phyloP scores from a whole-genome alignment of 1,140 invertebrate species.

The Gonioctena quinquepunctata region DNA sequence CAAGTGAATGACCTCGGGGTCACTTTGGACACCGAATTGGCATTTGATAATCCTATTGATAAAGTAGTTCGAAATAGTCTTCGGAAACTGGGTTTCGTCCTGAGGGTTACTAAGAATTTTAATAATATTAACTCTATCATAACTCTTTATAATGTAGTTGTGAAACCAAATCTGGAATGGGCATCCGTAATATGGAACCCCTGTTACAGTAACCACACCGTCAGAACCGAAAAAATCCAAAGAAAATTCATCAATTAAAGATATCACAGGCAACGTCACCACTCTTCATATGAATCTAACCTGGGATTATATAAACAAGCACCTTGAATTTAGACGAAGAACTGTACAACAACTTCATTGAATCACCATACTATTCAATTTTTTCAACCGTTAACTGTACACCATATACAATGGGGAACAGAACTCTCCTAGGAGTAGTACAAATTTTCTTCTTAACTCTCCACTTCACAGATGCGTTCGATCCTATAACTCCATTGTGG shows the following conservation, averaged over 20 bases:
- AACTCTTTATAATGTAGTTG: background rate
- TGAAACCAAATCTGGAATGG: background rate
- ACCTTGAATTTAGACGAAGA: background rate
- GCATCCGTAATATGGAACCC: background rate
- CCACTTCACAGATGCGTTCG: too few species aligned
- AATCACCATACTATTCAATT: background rate
- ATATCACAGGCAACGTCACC: background rate
- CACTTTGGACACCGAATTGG: background rate
- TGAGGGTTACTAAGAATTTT: too few species aligned
- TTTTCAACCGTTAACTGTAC: background rate
- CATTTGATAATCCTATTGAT: background rate
- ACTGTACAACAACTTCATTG: too few species aligned
- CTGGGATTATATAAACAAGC: background rate
- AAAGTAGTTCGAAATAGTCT: too few species aligned
- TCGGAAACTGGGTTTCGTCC: background rate
- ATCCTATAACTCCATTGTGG: too few species aligned
- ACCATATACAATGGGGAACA: background rate
- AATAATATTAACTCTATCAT: too few species aligned
- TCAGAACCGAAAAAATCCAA: background rate
- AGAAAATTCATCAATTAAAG: background rate
- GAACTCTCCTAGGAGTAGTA: background rate
- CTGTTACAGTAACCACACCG: too few species aligned
- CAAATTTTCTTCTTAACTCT: too few species aligned
- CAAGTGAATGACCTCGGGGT: background rate
- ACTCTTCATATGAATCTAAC: background rate